Evolutionary conservation across 2,113 vertebrate species (phyloP).

Genomic region (Podiceps cristatus): DNA sequence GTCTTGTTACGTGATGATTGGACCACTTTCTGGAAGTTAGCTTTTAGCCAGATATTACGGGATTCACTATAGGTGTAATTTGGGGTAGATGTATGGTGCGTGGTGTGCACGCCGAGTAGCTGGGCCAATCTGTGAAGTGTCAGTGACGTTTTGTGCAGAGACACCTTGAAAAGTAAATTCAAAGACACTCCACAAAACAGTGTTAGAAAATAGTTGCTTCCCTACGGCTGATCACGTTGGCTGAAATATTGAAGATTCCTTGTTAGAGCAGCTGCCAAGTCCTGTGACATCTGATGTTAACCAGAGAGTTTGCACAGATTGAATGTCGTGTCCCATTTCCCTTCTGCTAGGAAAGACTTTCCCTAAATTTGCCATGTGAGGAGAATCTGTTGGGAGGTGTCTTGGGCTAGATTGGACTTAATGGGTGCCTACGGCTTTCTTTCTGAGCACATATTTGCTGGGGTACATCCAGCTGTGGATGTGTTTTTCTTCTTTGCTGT

Average conservation of each 20-base stretch:
- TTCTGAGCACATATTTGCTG: not conserved
- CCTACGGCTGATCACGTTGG: not conserved
- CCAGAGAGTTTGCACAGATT: not conserved
- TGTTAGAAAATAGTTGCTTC: not conserved
- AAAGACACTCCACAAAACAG: not conserved
- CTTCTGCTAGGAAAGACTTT: slow-evolving; percentile 2
- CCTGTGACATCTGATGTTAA: not conserved
- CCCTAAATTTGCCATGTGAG: not conserved
- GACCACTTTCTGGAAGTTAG: not conserved
- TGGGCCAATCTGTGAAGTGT: not conserved
- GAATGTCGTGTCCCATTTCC: not conserved
- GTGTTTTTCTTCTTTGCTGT: slow-evolving; percentile 5
- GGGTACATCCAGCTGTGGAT: slow-evolving; percentile 38
- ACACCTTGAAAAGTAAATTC: not conserved
- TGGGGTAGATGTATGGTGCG: not conserved
- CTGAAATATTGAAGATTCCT: not conserved
- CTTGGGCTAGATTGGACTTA: slow-evolving; percentile 8
- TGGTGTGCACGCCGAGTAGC: fast-evolving
- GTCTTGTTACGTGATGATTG: not conserved
- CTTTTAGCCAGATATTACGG: not conserved
- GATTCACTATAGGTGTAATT: not conserved
- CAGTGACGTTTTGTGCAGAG: not conserved
- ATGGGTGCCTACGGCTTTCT: slow-evolving; percentile 18
- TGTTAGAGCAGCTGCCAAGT: not conserved
- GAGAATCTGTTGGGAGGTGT: not conserved